These are phyloP conservation scores for Mesoligia furuncula DNA, from an alignment of 2,888 invertebrate genomes.

Conservation along the genomic window DNA sequence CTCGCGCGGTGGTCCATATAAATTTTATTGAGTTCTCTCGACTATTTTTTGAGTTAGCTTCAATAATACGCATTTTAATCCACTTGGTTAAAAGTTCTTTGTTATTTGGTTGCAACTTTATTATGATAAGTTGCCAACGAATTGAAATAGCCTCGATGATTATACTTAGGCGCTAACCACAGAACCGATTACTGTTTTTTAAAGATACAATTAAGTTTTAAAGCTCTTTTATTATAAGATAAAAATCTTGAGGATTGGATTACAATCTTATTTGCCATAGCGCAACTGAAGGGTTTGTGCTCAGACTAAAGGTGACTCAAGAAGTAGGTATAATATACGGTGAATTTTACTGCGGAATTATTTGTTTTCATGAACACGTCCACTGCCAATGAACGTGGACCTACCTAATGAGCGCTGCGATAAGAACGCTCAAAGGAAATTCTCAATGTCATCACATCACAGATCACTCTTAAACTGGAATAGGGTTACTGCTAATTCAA, in stretches of 20 bases:
- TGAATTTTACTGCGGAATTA: neutral
- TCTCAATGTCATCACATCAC: neutral
- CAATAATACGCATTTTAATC: neutral
- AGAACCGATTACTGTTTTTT: neutral
- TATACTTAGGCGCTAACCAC: neutral
- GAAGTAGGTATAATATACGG: neutral
- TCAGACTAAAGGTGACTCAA: no score
- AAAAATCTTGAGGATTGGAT: slow-evolving; percentile 14
- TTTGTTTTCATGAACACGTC: neutral
- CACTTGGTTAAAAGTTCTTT: neutral
- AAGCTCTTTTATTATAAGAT: neutral
- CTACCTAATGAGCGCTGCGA: neutral
- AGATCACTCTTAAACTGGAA: neutral
- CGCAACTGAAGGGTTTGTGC: neutral
- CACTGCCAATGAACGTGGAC: neutral
- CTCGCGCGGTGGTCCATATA: neutral
- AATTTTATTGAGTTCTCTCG: neutral
- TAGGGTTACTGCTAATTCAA: neutral
- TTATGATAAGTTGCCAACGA: no score
- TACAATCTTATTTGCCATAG: neutral
- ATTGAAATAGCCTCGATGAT: neutral
- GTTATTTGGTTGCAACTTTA: neutral
- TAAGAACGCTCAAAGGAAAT: neutral
- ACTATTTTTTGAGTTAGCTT: neutral
- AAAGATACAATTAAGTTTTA: slow-evolving; percentile 26